Percentiles rank a stretch among this genome's conserved stretches.
phyloP scores from a whole-genome alignment of 1,140 invertebrate genomes.

The Neotoxoptera formosana region DNA sequence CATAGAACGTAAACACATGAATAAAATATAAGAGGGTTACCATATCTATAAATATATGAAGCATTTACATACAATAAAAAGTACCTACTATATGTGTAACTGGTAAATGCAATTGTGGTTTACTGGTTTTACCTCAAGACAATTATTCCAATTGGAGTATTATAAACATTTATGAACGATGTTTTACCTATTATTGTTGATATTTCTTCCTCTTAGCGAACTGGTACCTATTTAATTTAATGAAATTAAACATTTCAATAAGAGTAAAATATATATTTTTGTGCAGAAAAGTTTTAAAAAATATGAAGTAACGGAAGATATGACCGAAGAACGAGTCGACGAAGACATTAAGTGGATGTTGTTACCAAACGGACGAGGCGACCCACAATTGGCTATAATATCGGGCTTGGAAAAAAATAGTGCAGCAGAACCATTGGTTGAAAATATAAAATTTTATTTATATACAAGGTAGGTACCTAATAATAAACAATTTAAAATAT shows the following conservation, averaged over 20 bases:
- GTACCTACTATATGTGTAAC: neutral
- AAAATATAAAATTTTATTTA: constrained; percentile 61
- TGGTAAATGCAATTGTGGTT: neutral
- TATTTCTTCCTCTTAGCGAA: constrained; percentile 9
- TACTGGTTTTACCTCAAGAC: neutral
- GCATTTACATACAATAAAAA: constrained; percentile 43
- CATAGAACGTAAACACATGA: neutral
- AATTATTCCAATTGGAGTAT: neutral
- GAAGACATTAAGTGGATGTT: constrained; percentile 68
- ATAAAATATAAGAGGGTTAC: constrained; percentile 22
- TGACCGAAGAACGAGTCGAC: constrained; percentile 47
- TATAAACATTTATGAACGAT: neutral
- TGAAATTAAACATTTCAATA: neutral
- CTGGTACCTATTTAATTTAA: neutral
- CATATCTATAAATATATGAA: constrained; percentile 39
- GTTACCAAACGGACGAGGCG: constrained; percentile 71
- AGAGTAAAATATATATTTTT: neutral
- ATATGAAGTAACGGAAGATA: constrained; percentile 57
- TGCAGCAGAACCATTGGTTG: constrained; percentile 31
- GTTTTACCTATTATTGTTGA: constrained; percentile 19
- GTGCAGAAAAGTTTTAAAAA: constrained; percentile 45
- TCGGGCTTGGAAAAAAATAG: constrained; percentile 61
- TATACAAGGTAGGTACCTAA: constrained; percentile 60
- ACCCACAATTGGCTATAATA: constrained; percentile 68
- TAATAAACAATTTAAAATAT: no score